Evolutionary conservation across 2,113 vertebrate species (phyloP), one percentile per base, ranked within the genome.

Genomic region (Climacteris rufus): DNA sequence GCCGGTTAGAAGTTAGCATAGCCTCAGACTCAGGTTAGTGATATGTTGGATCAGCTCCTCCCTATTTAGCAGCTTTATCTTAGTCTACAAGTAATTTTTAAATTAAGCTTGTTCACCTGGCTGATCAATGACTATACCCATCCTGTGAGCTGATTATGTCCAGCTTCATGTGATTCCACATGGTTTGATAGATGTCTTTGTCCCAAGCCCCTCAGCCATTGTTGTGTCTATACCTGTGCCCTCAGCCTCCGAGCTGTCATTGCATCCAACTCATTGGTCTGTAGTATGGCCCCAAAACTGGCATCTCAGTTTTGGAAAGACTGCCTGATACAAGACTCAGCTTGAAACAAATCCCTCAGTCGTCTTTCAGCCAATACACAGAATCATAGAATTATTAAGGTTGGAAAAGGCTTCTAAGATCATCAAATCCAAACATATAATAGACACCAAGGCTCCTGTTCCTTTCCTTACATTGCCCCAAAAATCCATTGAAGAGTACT

Each of bases 151-250:
- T 35, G 35, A 37, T 69, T 54, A 37, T 3, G 13, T 60, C 25
- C 15, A 81, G 10, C 10, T 53, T 52, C 11, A 54, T 0, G 1
- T 35, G 9, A 79, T 75, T 93, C 24, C 24, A 33, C 3, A 3
- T 35, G 16, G 52, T 31, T 61, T 56, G n/a, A 56, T 57, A 47
- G 13, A 50, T 42, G 13, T 13, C 35, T 31, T 13, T 52, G 19
- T 35, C 37, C 47, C 2, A 7, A 68, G 19, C 18, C 8, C 30
- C 37, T 30, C 65, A 82, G 33, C 33, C 5, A 2, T 6, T 56
- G 17, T 11, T 44, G 15, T 3, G 1, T 44, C 54, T 47, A 7
- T 44, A 25, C 0, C 2, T 27, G 12, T 0, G 2, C 44, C 8
- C 28, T 40, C 1, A 23, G 33, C 52, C 24, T 44, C 42, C 45